These are phyloP conservation scores for human (Homo sapiens) DNA, from an alignment of 2,113 vertebrate species.

Conservation along the genomic window GRCh38 chrX:27598001-27598500, in stretches of 20 bases:
- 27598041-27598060: background rate
- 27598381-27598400: too few relatives aligned
- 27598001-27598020: background rate
- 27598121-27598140: background rate
- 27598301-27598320: too few relatives aligned
- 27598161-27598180: background rate
- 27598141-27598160: constrained; percentile 13
- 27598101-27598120: background rate
- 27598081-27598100: constrained; percentile 26
- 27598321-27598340: too few relatives aligned
- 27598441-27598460: too few relatives aligned
- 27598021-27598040: background rate
- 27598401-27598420: too few relatives aligned
- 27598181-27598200: background rate
- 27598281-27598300: too few relatives aligned
- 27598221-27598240: background rate
- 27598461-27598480: too few relatives aligned
- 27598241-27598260: background rate
- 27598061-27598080: background rate
- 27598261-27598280: background rate
- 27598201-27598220: constrained; percentile 29
- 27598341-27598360: too few relatives aligned
- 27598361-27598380: too few relatives aligned
- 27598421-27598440: too few relatives aligned
- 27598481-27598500: too few relatives aligned